phyloP scores from a whole-genome alignment of 2,113 vertebrate species.

The Thryonomys swinderianus region DNA sequence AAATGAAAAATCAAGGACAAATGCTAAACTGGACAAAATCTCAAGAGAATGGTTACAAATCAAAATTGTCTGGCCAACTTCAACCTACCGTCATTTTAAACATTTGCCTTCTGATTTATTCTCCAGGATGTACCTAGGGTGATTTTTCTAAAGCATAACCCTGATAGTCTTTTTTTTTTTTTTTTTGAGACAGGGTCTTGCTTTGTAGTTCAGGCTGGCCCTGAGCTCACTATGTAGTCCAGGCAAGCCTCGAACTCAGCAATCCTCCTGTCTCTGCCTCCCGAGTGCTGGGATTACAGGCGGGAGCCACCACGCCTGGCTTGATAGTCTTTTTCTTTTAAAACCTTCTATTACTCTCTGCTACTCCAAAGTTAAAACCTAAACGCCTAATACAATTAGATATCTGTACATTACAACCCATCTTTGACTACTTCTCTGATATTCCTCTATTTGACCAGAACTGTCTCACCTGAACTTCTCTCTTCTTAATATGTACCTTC shows the following conservation, averaged over 20 bases:
- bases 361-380: constrained; percentile 6
- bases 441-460: neutral
- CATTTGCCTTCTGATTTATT: constrained; percentile 40
- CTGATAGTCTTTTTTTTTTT: no score
- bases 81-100: neutral
- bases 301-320: no score
- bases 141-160: constrained; percentile 48
- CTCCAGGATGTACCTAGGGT: neutral
- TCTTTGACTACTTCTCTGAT: neutral
- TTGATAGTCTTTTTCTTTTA: constrained; percentile 4
- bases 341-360: constrained; percentile 38
- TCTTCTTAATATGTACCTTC: constrained; percentile 17
- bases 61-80: neutral
- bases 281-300: no score
- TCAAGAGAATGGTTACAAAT: neutral
- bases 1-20: constrained; percentile 24
- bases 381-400: neutral
- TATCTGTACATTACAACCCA: neutral
- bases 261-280: no score
- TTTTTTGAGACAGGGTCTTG: no score
- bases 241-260: no score
- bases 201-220: no score
- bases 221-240: no score
- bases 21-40: constrained; percentile 37
- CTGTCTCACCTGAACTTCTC: neutral